Conservation (phyloP, 1,140 invertebrate species). For the Apis dorsata region DNA sequence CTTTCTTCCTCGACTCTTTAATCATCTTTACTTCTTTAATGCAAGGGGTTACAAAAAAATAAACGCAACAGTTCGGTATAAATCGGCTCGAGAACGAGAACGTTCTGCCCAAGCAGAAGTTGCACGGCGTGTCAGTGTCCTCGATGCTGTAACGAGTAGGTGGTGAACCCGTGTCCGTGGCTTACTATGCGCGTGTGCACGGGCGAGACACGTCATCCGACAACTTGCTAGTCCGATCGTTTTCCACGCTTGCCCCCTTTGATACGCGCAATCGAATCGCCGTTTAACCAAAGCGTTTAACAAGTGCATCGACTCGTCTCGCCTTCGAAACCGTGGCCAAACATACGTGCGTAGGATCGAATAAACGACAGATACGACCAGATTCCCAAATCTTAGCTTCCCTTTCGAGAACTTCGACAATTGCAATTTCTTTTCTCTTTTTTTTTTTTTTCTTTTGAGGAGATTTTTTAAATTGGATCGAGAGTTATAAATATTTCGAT, state of each 20-base stretch:
- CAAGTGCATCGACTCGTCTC: conserved; percentile 20
- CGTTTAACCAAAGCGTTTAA: conserved; percentile 11
- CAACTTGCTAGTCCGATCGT: background rate
- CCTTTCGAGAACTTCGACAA: no score
- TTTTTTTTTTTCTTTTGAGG: no score
- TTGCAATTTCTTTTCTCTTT: no score
- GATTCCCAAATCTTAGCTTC: no score
- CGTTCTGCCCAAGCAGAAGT: background rate
- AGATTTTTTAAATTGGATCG: no score
- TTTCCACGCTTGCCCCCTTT: background rate
- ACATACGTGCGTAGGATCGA: no score
- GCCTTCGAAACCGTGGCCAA: background rate
- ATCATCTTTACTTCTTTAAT: no score
- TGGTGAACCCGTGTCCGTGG: conserved; percentile 23
- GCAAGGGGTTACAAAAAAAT: no score
- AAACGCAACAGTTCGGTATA: background rate
- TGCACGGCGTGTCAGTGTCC: conserved; percentile 28
- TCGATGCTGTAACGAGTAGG: conserved; percentile 37
- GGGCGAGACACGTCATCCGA: conserved; percentile 33
- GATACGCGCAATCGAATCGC: conserved; percentile 18
- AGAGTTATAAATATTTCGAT: no score
- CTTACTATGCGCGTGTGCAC: conserved; percentile 7
- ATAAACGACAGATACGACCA: no score
- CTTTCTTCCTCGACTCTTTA: no score
- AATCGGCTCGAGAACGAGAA: conserved; percentile 7